Base-by-base conservation (phyloP, 2,797 vertebrate genomes). In the Eremophila alpestris region DNA sequence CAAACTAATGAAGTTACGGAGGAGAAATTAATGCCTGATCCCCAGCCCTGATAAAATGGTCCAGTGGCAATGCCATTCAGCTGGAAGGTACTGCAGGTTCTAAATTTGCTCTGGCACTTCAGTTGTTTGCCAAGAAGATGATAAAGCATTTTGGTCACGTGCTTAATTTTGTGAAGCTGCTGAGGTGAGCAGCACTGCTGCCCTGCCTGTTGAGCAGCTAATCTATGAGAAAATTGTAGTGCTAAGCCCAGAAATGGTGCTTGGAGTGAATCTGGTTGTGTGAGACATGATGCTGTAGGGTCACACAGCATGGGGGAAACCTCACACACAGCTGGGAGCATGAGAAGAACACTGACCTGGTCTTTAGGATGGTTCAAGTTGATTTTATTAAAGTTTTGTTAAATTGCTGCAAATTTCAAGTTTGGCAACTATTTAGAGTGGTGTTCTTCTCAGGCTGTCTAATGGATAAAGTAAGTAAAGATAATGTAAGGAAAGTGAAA, bases 231-330 rank as follows among this genome's bases (percentile, higher is more conserved):
- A 85, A 76, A 83, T 45, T 20, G 13, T 5, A 6, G 30, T 30
- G 22, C 30, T 38, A 5, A 0, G 1, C 5, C 30, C 56, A 43
- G 27, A 26, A 65, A 13, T 15, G 65, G 40, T n/a, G 22, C 60
- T 59, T 60, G 58, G 58, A 52, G 41, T 29, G 62, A 62, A n/a
- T 22, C 24, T 83, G 73, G 27, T 10, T 20, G 48, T 43, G 43
- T 19, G 34, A 83, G 41, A 45, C 6, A 18, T 0, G 0, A 1
- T 32, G n/a, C 62, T 83, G 10, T 11, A 29, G 77, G 62, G 29
- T 74, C 24, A 14, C 36, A 11, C 2, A 3, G 17, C 5, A 0
- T 15, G 32, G 12, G 52, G 19, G 14, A 27, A 59, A 38, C 5
- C 15, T 80, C 29, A 16, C 55, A 17, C 3, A 2, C 20, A 32